phyloP scores from a whole-genome alignment of 1,140 invertebrate species.

The Anoplolepis gracilipes region DNA sequence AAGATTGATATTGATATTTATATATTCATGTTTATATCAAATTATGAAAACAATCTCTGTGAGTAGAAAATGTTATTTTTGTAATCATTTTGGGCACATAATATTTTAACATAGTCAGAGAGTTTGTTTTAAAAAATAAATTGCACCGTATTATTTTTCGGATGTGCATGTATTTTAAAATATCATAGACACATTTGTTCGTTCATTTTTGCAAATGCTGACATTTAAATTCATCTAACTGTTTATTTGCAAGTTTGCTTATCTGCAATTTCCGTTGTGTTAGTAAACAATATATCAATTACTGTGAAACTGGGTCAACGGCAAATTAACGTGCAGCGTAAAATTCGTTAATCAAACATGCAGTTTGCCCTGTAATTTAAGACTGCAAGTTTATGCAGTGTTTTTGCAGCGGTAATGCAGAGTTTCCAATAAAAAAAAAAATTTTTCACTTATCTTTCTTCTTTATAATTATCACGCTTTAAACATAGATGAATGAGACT shows the following conservation, averaged over 20 bases:
- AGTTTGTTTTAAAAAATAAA: background rate
- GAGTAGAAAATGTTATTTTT: background rate
- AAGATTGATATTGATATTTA: background rate
- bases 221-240: conserved; percentile 21
- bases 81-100: background rate
- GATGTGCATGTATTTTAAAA: background rate
- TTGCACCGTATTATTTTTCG: background rate
- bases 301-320: conserved; percentile 31
- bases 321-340: conserved; percentile 11
- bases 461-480: background rate
- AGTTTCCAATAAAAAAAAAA: background rate
- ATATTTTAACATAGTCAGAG: background rate
- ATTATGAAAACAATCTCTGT: background rate
- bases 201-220: conserved; percentile 31
- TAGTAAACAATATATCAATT: conserved; percentile 56
- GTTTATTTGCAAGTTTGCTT: conserved; percentile 39
- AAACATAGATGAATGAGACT: background rate
- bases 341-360: conserved; percentile 48
- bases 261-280: background rate
- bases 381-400: background rate
- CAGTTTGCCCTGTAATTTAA: conserved; percentile 17
- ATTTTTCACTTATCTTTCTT: background rate
- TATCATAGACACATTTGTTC: background rate
- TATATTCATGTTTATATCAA: background rate
- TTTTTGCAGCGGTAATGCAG: conserved; percentile 5